phyloP scores from a whole-genome alignment of 2,888 invertebrate genomes.

The Hololepta plana region DNA sequence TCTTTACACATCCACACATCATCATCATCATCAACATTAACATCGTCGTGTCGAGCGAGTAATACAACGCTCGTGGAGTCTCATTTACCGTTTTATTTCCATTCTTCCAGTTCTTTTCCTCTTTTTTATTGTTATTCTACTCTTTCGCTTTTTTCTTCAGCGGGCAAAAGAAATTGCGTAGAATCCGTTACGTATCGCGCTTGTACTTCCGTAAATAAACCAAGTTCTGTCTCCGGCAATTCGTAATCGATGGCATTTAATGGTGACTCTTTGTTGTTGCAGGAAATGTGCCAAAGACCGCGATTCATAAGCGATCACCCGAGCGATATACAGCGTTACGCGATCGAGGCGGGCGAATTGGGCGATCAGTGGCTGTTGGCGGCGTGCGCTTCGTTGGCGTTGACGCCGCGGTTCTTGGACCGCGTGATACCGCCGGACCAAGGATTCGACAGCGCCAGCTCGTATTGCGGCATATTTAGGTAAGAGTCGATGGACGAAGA shows the following conservation, averaged over 20 bases:
- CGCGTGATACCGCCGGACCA: conserved; percentile 47
- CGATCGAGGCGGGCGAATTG: conserved; percentile 36
- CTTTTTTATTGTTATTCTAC: too few relatives aligned
- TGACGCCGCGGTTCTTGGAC: conserved; percentile 47
- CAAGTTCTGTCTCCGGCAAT: background rate
- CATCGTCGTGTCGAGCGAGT: too few relatives aligned
- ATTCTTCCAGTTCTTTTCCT: too few relatives aligned
- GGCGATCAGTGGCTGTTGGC: conserved; percentile 42
- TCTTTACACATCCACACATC: too few relatives aligned
- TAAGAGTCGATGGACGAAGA: conserved; percentile 21
- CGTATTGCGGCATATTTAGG: conserved; percentile 50
- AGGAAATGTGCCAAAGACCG: conserved; percentile 50
- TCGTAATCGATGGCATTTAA: background rate
- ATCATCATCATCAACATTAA: too few relatives aligned
- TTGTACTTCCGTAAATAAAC: too few relatives aligned
- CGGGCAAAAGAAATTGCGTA: too few relatives aligned
- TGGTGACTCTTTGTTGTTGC: conserved; percentile 12
- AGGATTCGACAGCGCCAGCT: conserved; percentile 35
- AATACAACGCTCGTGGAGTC: too few relatives aligned
- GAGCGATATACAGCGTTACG: conserved; percentile 23
- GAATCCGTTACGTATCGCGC: too few relatives aligned
- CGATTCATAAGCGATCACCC: conserved; percentile 31
- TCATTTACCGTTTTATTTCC: too few relatives aligned
- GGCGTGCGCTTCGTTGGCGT: conserved; percentile 45
- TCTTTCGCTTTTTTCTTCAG: too few relatives aligned